These are phyloP conservation scores for Pelusios castaneus DNA, from an alignment of 2,113 vertebrate genomes.

Conservation along the genomic window DNA sequence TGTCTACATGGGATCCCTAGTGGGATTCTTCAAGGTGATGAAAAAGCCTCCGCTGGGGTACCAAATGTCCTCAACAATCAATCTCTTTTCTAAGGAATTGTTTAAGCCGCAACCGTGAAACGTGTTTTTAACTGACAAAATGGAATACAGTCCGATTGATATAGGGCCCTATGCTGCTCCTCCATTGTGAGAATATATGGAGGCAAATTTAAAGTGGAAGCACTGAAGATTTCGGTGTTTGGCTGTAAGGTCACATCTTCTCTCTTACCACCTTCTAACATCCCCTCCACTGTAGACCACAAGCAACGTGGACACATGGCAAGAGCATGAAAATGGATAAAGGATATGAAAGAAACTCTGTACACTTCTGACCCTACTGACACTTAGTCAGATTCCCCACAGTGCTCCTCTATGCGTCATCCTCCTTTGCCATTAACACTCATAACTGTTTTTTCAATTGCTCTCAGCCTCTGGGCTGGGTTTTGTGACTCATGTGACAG, in stretches of 20 bases:
- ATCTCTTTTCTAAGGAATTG: neutral
- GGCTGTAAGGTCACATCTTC: neutral
- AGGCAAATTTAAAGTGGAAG: neutral
- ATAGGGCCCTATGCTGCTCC: fast-evolving
- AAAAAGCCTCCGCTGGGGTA: fast-evolving
- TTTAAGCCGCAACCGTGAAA: neutral
- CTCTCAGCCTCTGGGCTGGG: neutral
- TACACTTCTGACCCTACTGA: neutral
- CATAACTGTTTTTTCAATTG: neutral
- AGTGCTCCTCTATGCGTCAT: neutral
- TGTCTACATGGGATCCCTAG: neutral
- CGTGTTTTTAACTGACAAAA: neutral
- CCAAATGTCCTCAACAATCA: neutral
- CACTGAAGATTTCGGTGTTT: neutral
- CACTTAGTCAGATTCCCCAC: neutral
- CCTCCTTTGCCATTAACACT: neutral
- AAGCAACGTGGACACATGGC: neutral
- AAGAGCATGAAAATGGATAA: neutral
- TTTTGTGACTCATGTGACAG: neutral
- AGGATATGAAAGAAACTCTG: neutral
- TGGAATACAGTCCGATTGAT: neutral
- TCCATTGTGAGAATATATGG: neutral
- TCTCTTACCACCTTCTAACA: neutral
- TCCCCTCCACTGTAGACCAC: neutral
- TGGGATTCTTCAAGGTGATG: neutral